Evolutionary conservation across 2,797 vertebrate species (phyloP).

Genomic region (Argyrosomus regius): DNA sequence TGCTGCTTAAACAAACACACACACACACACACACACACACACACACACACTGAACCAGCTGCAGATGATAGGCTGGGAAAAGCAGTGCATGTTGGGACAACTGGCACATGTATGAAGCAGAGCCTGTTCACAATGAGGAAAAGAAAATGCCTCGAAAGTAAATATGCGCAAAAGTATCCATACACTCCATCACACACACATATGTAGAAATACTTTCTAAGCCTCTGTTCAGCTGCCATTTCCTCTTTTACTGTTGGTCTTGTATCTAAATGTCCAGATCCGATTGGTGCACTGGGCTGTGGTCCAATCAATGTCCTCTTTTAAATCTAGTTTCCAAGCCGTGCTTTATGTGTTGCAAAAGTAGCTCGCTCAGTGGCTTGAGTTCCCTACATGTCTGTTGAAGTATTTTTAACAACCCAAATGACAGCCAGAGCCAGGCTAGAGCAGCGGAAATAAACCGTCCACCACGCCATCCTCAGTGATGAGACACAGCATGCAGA

Average conservation of each 20-base stretch:
- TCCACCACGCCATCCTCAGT: slow-evolving; percentile 77
- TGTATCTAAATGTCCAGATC: slow-evolving; percentile 35
- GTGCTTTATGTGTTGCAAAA: slow-evolving; percentile 29
- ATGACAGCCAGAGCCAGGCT: slow-evolving; percentile 65
- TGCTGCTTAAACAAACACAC: slow-evolving; percentile 45
- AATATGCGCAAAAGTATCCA: slow-evolving; percentile 49
- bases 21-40: slow-evolving; percentile 61
- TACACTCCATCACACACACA: slow-evolving; percentile 8
- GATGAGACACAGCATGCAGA: slow-evolving; percentile 85
- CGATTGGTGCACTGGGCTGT: slow-evolving; percentile 24
- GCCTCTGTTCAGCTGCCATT: slow-evolving; percentile 48
- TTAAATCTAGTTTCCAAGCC: slow-evolving; percentile 7
- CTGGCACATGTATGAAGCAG: slow-evolving; percentile 56
- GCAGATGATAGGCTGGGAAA: slow-evolving; percentile 62
- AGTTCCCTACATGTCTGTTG: slow-evolving; percentile 13
- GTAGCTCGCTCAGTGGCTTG: slow-evolving; percentile 10
- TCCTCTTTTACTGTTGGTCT: slow-evolving; percentile 29
- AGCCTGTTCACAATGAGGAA: slow-evolving; percentile 68
- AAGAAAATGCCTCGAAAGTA: slow-evolving; percentile 60
- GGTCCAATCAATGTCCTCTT: slow-evolving; percentile 34
- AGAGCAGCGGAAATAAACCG: slow-evolving; percentile 63
- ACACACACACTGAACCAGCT: slow-evolving; percentile 65
- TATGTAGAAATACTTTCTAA: slow-evolving; percentile 15
- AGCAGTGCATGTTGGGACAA: slow-evolving; percentile 79
- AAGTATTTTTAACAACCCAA: slow-evolving; percentile 30